Base-by-base conservation (phyloP, 2,113 vertebrate genomes). In the Prochilodus magdalenae region DNA sequence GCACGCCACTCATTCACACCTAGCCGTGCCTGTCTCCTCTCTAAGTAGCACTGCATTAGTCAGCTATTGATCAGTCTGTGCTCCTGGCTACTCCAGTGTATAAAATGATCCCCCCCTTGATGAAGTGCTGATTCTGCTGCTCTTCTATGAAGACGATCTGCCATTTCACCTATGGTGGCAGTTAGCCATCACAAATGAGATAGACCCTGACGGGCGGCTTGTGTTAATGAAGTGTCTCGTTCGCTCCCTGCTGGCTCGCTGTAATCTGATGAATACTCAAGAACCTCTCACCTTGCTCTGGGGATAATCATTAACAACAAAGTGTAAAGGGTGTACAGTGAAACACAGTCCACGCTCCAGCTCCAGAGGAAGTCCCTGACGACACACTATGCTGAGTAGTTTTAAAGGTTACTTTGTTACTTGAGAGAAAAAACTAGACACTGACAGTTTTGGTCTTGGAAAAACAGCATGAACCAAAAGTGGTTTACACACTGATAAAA, bases 191-290 rank as follows among this genome's bases (percentile, higher is more conserved):
- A 80, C 85, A 80, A 81, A 86, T 83, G 82, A 85, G 85, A 89
- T 81, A 78, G 84, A 65, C 76, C 79, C 75, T 73, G 88, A 89
- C 85, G 88, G 85, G 66, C 77, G 13, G 24, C 75, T 63, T 66
- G 82, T 66, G 69, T 81, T 90, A 90, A 89, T 89, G 89, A 90
- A 88, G 85, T 89, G 89, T 86, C 71, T 80, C 86, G 84, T 89
- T 88, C 84, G 73, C 72, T 79, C 63, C 77, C 71, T 63, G 30
- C 44, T 75, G 83, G 77, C 79, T 74, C 24, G 4, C 47, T 84
- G 88, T 86, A 86, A 87, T 79, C 62, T 81, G 87, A 87, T 84
- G 62, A 88, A 85, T 79, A 86, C 84, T 83, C 62, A 51, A 77
- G 82, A 83, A 77, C 40, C 83, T 81, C 85, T 88, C 83, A 79